Conservation (phyloP, 2,888 invertebrate species). For the Drosophila mercatorum region DNA sequence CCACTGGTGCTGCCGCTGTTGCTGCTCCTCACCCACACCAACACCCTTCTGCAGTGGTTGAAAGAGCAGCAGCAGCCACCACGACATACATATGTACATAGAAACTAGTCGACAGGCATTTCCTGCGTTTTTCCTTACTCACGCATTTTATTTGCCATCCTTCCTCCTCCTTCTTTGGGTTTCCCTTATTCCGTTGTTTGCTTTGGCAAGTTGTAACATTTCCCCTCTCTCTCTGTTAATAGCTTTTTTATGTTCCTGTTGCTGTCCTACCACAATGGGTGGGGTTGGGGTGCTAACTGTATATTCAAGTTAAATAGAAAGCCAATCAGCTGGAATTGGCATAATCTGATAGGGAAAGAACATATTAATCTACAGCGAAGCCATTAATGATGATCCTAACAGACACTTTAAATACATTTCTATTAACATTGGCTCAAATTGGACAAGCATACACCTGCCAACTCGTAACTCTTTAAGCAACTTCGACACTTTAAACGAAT, state of each 20-base stretch:
- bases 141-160: conserved; percentile 54
- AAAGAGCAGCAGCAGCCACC: conserved; percentile 35
- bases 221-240: conserved; percentile 52
- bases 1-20: conserved; percentile 18
- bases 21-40: conserved; percentile 39
- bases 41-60: conserved; percentile 57
- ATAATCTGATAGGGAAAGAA: conserved; percentile 37
- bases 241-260: conserved; percentile 62
- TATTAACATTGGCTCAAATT: background rate
- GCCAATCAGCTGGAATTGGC: conserved; percentile 28
- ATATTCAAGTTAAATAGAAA: conserved; percentile 20
- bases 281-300: background rate
- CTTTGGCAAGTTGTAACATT: conserved; percentile 59
- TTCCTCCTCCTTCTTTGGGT: conserved; percentile 13
- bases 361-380: background rate
- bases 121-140: conserved; percentile 47
- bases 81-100: background rate
- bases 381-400: too few relatives aligned
- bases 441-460: background rate
- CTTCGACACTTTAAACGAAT: background rate
- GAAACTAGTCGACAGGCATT: conserved; percentile 41
- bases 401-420: background rate
- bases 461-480: background rate
- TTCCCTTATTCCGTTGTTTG: conserved; percentile 51
- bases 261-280: conserved; percentile 61